Percentiles rank a stretch among this genome's conserved stretches.
These are phyloP conservation scores for Neogale vison DNA, from an alignment of 2,113 vertebrate species.

Conservation along the genomic window DNA sequence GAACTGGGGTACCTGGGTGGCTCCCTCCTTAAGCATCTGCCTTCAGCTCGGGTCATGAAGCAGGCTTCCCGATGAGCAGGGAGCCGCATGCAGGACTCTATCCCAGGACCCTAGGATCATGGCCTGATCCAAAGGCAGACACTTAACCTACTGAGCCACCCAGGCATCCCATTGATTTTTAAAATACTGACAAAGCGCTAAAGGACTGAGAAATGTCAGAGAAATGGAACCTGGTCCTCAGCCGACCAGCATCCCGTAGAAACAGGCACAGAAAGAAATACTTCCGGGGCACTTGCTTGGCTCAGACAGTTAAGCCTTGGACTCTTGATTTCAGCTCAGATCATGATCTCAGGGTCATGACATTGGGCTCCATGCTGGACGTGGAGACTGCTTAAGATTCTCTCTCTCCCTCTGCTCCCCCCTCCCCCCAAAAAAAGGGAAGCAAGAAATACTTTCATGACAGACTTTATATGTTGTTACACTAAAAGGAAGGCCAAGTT, in stretches of 20 bases:
- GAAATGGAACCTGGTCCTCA: neutral
- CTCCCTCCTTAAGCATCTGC: too few species aligned
- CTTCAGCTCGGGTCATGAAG: too few species aligned
- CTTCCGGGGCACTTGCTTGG: neutral
- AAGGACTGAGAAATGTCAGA: neutral
- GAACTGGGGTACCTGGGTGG: neutral
- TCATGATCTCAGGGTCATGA: neutral
- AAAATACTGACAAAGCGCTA: neutral
- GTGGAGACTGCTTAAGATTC: neutral
- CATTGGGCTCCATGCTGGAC: too few species aligned
- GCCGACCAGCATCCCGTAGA: neutral
- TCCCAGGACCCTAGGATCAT: too few species aligned
- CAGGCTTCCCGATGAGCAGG: too few species aligned
- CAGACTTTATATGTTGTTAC: neutral
- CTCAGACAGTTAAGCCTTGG: neutral
- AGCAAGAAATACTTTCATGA: neutral
- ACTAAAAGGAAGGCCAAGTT: neutral
- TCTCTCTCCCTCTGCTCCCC: neutral
- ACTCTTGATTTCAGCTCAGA: neutral
- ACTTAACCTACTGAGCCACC: too few species aligned
- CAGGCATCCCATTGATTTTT: neutral
- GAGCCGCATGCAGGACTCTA: too few species aligned
- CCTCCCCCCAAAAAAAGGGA: neutral
- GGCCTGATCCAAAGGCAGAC: too few species aligned
- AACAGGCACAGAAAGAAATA: neutral